Percentiles rank a stretch among this genome's conserved stretches.
phyloP scores from a whole-genome alignment of 2,113 vertebrate species.

The Chlamydotis undulata region DNA sequence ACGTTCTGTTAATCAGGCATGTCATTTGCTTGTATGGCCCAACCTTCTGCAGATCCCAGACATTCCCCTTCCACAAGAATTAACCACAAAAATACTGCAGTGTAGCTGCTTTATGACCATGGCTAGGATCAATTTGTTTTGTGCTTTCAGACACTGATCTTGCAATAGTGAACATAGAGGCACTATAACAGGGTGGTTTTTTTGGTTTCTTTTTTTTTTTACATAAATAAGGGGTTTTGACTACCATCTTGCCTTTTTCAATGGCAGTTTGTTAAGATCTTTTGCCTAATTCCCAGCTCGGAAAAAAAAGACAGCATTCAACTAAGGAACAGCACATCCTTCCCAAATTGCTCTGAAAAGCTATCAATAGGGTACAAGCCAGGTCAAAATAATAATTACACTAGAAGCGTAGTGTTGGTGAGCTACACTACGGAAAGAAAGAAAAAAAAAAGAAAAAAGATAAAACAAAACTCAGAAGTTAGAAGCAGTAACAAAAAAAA shows the following conservation, averaged over 20 bases:
- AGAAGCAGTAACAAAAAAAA: not conserved
- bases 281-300: not conserved
- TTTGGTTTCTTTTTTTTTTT: not conserved
- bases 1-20: constrained; percentile 35
- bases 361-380: not conserved
- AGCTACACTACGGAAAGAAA: not conserved
- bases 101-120: not conserved
- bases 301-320: not conserved
- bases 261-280: not conserved
- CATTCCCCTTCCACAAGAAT: constrained; percentile 17
- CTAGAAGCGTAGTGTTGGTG: not conserved
- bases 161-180: not conserved
- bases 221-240: not conserved
- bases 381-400: not conserved
- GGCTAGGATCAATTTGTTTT: not conserved
- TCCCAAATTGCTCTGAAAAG: not conserved
- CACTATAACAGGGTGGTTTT: not conserved
- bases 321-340: not conserved
- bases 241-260: not conserved
- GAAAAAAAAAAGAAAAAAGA: not conserved
- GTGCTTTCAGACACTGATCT: not conserved
- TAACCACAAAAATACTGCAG: constrained; percentile 13
- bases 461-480: not conserved
- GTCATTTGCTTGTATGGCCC: constrained; percentile 24
- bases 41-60: constrained; percentile 27